A percentile compares a stretch with the other conserved stretches of the same genome.
phyloP scores from a whole-genome alignment of 2,797 vertebrate genomes.

The Tiaroga cobitis region DNA sequence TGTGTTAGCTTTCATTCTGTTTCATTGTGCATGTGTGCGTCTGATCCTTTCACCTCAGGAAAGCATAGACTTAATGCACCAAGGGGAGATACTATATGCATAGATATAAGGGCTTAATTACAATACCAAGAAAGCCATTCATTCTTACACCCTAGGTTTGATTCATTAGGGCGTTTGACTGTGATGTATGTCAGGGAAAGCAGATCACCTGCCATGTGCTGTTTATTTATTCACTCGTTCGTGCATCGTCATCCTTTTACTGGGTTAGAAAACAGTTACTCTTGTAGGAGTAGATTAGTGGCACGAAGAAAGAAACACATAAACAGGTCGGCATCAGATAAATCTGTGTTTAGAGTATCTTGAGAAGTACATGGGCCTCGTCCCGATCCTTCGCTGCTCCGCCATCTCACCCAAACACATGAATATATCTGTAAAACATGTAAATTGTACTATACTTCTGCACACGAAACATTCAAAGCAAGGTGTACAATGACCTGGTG shows the following conservation, averaged over 20 bases:
- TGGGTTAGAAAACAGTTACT: slow-evolving; percentile 60
- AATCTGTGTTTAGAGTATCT: slow-evolving; percentile 55
- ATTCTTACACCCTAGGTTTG: slow-evolving; percentile 71
- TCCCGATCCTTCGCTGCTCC: slow-evolving; percentile 39
- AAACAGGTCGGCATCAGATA: slow-evolving; percentile 20
- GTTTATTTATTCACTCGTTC: neutral
- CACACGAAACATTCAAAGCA: slow-evolving; percentile 51
- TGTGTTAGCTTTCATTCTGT: slow-evolving; percentile 47
- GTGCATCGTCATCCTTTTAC: slow-evolving; percentile 5
- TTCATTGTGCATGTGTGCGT: slow-evolving; percentile 39
- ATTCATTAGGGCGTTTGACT: slow-evolving; percentile 64
- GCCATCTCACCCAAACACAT: slow-evolving; percentile 71
- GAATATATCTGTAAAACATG: slow-evolving; percentile 68
- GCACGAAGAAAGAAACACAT: slow-evolving; percentile 55
- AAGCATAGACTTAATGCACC: slow-evolving; percentile 73
- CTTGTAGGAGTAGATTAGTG: slow-evolving; percentile 33
- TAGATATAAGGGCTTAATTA: slow-evolving; percentile 80
- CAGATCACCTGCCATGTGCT: slow-evolving; percentile 28
- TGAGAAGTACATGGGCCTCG: slow-evolving; percentile 75
- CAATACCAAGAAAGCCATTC: slow-evolving; percentile 80
- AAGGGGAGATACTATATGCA: slow-evolving; percentile 72
- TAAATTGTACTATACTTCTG: slow-evolving; percentile 65
- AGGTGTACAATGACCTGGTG: slow-evolving; percentile 63
- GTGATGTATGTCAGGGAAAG: slow-evolving; percentile 61
- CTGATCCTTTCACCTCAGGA: slow-evolving; percentile 81